A percentile compares a stretch with the other conserved stretches of the same genome.
These are phyloP conservation scores for Automeris io DNA, from an alignment of 2,888 invertebrate species.

Conservation along the genomic window DNA sequence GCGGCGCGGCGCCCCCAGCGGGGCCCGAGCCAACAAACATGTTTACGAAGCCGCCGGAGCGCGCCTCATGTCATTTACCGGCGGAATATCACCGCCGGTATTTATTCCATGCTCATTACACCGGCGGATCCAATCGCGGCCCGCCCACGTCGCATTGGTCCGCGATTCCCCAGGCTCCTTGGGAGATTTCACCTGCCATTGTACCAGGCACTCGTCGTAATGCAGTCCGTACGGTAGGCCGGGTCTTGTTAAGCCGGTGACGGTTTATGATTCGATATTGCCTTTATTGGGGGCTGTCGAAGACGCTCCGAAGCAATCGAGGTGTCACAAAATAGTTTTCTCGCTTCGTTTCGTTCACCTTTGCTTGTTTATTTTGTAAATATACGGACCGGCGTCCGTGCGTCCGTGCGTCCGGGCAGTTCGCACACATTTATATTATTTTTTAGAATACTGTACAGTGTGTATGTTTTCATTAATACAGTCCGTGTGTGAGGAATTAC, in stretches of 20 bases:
- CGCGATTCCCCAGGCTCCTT: slow-evolving; percentile 45
- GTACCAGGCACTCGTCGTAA: neutral
- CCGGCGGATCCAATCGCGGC: slow-evolving; percentile 50
- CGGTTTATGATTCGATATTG: slow-evolving; percentile 53
- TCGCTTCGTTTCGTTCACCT: slow-evolving; percentile 41
- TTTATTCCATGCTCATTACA: slow-evolving; percentile 61
- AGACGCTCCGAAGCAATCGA: slow-evolving; percentile 40
- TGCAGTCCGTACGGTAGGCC: neutral
- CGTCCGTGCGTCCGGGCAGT: no score
- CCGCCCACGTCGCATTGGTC: slow-evolving; percentile 43
- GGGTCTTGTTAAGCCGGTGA: slow-evolving; percentile 16
- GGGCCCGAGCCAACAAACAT: slow-evolving; percentile 17
- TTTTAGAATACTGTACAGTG: no score
- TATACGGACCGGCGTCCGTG: neutral
- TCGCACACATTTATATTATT: no score
- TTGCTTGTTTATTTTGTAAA: slow-evolving; percentile 24
- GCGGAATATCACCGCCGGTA: slow-evolving; percentile 41
- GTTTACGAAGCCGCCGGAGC: slow-evolving; percentile 17
- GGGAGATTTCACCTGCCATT: slow-evolving; percentile 38
- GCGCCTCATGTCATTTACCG: slow-evolving; percentile 20
- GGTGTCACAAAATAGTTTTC: slow-evolving; percentile 60
- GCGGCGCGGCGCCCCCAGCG: slow-evolving; percentile 4
- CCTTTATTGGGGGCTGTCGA: slow-evolving; percentile 50
- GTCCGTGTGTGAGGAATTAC: no score
- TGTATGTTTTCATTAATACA: no score